Evolutionary conservation across 2,797 vertebrate genomes (phyloP).

Genomic region (Meda fulgida): DNA sequence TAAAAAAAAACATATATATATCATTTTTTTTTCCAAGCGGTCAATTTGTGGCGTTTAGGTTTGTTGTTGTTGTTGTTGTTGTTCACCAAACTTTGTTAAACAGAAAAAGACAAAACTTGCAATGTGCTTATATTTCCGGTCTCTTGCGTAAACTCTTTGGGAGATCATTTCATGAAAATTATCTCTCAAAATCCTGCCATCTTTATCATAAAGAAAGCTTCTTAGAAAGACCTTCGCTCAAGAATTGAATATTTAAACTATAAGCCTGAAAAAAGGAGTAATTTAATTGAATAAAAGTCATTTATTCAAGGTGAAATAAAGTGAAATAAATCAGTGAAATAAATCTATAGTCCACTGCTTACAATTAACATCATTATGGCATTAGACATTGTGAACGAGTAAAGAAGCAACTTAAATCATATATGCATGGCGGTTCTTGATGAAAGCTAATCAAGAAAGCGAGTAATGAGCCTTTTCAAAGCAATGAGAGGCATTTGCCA

Average conservation of each 20-base stretch:
- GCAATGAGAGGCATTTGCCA: conserved; percentile 8
- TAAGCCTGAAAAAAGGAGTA: conserved; percentile 8
- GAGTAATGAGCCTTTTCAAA: conserved; percentile 30
- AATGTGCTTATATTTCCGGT: background rate
- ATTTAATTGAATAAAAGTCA: no score
- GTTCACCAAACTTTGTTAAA: background rate
- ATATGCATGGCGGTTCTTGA: background rate
- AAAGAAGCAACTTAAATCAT: background rate
- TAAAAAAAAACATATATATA: no score
- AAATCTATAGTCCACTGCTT: conserved; percentile 1
- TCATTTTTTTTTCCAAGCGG: background rate
- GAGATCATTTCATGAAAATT: background rate
- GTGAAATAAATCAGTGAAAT: conserved; percentile 11
- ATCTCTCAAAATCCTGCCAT: background rate
- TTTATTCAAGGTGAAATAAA: conserved; percentile 3
- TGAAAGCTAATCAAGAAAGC: conserved; percentile 39
- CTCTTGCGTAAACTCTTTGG: background rate
- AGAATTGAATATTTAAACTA: conserved; percentile 13
- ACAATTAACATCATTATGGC: background rate
- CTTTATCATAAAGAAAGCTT: background rate
- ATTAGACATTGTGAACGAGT: conserved; percentile 3
- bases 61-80: background rate
- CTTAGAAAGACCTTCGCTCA: conserved; percentile 7
- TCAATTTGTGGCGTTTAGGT: background rate
- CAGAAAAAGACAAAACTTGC: background rate